phyloP scores from a whole-genome alignment of 2,888 invertebrate species.

The Ctena decussata region DNA sequence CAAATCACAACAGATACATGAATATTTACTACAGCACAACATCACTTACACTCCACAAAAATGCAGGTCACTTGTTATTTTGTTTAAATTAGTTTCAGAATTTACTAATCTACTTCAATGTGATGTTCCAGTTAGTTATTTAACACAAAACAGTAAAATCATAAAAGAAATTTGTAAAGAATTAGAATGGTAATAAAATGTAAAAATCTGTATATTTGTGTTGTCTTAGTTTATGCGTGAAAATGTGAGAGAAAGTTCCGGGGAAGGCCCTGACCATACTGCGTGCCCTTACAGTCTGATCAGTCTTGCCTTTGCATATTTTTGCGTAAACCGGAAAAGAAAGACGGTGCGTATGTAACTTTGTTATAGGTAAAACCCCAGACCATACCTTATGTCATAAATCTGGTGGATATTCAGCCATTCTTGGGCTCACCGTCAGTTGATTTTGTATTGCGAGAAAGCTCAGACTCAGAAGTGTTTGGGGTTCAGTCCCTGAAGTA shows the following conservation, averaged over 20 bases:
- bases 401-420: no score
- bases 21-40: conserved; percentile 11
- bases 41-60: conserved; percentile 1
- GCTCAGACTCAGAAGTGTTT: no score
- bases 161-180: conserved; percentile 8
- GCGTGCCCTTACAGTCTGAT: no score
- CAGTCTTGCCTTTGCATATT: no score
- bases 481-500: no score
- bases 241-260: conserved; percentile 5
- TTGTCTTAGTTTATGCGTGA: conserved; percentile 11
- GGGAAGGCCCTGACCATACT: no score
- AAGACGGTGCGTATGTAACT: no score
- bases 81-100: conserved; percentile 12
- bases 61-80: conserved; percentile 10
- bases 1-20: conserved; percentile 10
- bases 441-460: no score
- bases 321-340: no score
- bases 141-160: conserved; percentile 9
- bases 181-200: conserved; percentile 4
- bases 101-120: conserved; percentile 9
- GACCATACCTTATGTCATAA: no score
- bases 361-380: no score
- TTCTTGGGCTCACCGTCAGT: no score
- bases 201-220: conserved; percentile 8
- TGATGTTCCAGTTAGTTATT: conserved; percentile 10